Evolutionary conservation across 2,113 vertebrate species (phyloP), one percentile per base, ranked within the genome.

Genomic region (Hydropotes inermis): DNA sequence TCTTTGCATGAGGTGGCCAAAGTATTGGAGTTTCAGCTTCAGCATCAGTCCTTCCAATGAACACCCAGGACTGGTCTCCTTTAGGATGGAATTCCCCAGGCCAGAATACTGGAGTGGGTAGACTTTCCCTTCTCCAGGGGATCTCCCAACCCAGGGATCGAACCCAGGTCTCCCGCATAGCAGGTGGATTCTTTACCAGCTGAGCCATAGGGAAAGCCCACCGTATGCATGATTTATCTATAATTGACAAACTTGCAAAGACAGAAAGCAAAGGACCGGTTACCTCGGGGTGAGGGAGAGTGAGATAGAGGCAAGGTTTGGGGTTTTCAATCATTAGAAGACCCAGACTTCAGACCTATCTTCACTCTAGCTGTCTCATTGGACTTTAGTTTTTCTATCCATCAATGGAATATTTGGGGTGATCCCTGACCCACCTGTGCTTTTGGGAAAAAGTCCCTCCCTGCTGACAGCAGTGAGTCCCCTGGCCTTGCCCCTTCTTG

Each of bases 221-320:
- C 33, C 19, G 1, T 15, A 1, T 23, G 19, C 6, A 45, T 15
- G 28, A 36, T 27, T 50, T 14, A 28, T 74, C 54, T 39, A 25
- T 4, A 50, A 60, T 0, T 11, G 8, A 23, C 11, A 55, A n/a
- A 21, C 33, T 16, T 43, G 8, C 19, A 82, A 60, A 50, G 30
- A 57, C 13, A 74, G 64, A 25, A 74, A 50, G 19, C 30, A 39
- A 28, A n/a, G 6, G 36, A 1, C 23, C 16, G 0, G 55, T 36
- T 90, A 39, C 23, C 64, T 47, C 9, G 4, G 45, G 39, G 36
- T 30, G 4, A 16, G 27, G 10, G 43, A 79, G 12, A 61, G 33
- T 36, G 78, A n/a, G 7, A 17, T 0, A 14, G 3, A 8, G 6
- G 30, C 2, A 6, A 27, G 19, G 5, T 23, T 4, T 33, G 5